Evolutionary conservation across 2,113 vertebrate genomes (phyloP).

Genomic region (Gallinago undulata): DNA sequence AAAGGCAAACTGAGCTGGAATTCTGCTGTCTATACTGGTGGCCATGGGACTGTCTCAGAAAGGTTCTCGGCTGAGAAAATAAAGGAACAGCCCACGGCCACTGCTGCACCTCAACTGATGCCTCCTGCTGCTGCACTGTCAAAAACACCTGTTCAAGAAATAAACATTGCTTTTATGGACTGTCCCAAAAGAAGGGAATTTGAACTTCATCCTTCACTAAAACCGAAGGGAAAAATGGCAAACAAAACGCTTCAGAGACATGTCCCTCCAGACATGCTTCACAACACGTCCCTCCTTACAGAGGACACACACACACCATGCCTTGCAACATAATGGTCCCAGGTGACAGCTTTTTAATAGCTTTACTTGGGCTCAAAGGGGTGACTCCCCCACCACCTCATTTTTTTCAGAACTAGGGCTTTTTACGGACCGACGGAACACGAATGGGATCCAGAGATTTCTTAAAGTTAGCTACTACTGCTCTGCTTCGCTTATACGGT

Average conservation of each 20-base stretch:
- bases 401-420: not conserved
- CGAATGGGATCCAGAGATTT: not conserved
- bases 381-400: not conserved
- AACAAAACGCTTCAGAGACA: not conserved
- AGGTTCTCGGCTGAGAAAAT: not conserved
- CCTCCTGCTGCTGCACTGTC: not conserved
- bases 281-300: not conserved
- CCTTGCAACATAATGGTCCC: not conserved
- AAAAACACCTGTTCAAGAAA: not conserved
- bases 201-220: not conserved
- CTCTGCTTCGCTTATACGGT: not conserved
- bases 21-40: not conserved
- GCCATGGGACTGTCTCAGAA: not conserved
- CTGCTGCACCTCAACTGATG: not conserved
- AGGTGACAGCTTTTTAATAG: not conserved
- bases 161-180: not conserved
- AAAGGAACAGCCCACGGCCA: not conserved
- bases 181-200: not conserved
- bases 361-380: not conserved
- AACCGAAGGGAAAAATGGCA: not conserved
- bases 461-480: not conserved
- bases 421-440: not conserved
- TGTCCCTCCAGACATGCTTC: not conserved
- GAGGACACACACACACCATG: not conserved
- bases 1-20: not conserved